Evolutionary conservation across 2,113 vertebrate genomes (phyloP), one percentile per base, ranked within the genome.

Genomic region (Ciconia stormi): DNA sequence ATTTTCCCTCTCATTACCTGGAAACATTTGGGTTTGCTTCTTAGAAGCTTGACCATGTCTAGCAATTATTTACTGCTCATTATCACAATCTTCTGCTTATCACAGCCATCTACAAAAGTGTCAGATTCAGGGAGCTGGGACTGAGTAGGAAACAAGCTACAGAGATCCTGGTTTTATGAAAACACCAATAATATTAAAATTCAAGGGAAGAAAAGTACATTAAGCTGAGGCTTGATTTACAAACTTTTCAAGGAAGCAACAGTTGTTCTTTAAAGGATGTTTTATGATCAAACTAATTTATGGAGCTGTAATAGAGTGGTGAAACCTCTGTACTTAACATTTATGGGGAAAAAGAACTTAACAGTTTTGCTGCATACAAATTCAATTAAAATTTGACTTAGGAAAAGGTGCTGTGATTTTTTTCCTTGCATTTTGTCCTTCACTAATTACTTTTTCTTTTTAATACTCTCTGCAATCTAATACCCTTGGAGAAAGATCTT

Each of bases 11-110:
- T 91, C 81, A 44, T 93, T 92, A 95, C 58, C 70, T 82, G 82
- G n/a, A 44, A 86, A 79, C 44, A 32, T 32, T 69, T 19, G 9
- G 36, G 3, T 61, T 92, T 47, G 32, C 66, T 69, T 50, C 82
- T 77, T 25, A 79, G 89, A 25, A 61, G 40, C 58, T 77, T 86
- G 81, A 55, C 66, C 15, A 3, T 2, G 9, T 77, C 82, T 38
- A 65, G 46, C 74, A 83, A 81, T 89, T 89, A 86, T 89, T 88
- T 82, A 71, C 70, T 52, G 72, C 82, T 95, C 71, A 62, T 92
- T 95, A 85, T 16, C 62, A 11, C 2, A 0, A 66, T 12, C 61
- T 73, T 65, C 77, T 91, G 23, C 69, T 80, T 66, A 47, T 55
- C 59, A 44, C 46, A 61, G 76, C 52, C 26, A 38, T 17, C 69